Evolutionary conservation across 2,797 vertebrate genomes (phyloP).

Genomic region (Cheirogaleus major): DNA sequence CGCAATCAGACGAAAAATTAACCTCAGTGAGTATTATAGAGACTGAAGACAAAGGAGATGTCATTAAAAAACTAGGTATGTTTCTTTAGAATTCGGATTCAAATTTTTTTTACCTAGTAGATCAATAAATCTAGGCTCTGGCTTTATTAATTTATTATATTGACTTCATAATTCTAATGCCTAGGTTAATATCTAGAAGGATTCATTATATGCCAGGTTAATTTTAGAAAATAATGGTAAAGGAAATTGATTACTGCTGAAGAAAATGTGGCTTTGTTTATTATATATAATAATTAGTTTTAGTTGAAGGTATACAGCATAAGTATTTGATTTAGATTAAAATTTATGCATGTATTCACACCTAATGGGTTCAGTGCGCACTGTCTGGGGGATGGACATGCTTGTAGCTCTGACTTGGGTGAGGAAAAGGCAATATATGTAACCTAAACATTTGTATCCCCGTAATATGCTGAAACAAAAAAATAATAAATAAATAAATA

Average conservation of each 20-base stretch:
- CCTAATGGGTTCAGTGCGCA: too few relatives aligned
- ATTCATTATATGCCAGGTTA: not conserved
- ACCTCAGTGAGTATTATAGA: conserved; percentile 82
- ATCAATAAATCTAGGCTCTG: not conserved
- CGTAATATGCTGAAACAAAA: too few relatives aligned
- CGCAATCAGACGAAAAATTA: conserved; percentile 86
- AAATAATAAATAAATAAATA: too few relatives aligned
- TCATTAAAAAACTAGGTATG: conserved; percentile 86
- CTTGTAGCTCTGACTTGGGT: too few relatives aligned
- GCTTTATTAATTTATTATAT: not conserved
- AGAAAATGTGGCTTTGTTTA: conserved; percentile 2
- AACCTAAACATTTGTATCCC: too few relatives aligned
- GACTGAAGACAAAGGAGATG: conserved; percentile 92
- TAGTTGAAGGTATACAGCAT: not conserved
- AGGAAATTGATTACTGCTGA: not conserved
- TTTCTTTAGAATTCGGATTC: conserved; percentile 40
- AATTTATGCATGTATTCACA: not conserved
- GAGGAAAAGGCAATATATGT: too few relatives aligned
- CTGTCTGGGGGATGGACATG: too few relatives aligned
- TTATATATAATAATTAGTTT: not conserved
- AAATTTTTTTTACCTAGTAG: not conserved
- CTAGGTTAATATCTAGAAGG: conserved; percentile 10
- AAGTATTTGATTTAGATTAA: conserved; percentile 34
- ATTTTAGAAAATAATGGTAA: conserved; percentile 43
- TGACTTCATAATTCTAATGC: conserved; percentile 42